Evolutionary conservation across 2,888 invertebrate genomes (phyloP), one percentile per base, ranked within the genome.

Genomic region (Patella ulyssiponensis): DNA sequence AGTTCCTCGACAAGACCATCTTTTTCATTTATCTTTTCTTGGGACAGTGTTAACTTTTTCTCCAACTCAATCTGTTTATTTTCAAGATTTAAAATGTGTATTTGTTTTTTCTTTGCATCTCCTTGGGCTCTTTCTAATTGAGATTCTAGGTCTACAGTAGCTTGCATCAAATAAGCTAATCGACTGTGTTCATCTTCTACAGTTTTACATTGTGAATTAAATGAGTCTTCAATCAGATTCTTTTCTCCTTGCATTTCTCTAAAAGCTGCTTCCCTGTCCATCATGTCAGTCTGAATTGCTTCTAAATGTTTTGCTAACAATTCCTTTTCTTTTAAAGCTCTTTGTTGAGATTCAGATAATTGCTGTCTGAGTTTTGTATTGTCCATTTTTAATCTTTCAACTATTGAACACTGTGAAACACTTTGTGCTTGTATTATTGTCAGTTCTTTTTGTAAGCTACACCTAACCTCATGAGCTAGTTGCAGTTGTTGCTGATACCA

Each of bases 401-500:
- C 88, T 51, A 89, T 85, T 9, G 91, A 89, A 7, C 86, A 87
- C 56, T 90, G 88, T 23, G 88, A 85, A n/a, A 86, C 78, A 33
- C 88, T 87, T 54, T 81, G 75, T 23, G 88, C 88, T 81, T 92
- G 91, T 1, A 91, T 84, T 15, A 87, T 84, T 20, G 91, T 90
- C 56, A 92, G 80, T 76, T 92, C 91, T 77, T 90, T 88, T 84
- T 92, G 92, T 20, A 92, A 83, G 70, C 89, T 88, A 53, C 88
- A 87, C 53, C 91, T 84, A 15, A 88, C 89, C 54, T 90, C 89
- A 80, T 93, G 92, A 12, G 91, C 89, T 7, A 84, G 78, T 76
- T 91, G 90, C 58, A 93, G 84, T 85, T 93, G 93, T 69, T 91
- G 89, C 84, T 92, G 90, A 82, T 92, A 93, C 93, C 93, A 93